Evolutionary conservation across 2,113 vertebrate species (phyloP).

Genomic region (Nibea albiflora): DNA sequence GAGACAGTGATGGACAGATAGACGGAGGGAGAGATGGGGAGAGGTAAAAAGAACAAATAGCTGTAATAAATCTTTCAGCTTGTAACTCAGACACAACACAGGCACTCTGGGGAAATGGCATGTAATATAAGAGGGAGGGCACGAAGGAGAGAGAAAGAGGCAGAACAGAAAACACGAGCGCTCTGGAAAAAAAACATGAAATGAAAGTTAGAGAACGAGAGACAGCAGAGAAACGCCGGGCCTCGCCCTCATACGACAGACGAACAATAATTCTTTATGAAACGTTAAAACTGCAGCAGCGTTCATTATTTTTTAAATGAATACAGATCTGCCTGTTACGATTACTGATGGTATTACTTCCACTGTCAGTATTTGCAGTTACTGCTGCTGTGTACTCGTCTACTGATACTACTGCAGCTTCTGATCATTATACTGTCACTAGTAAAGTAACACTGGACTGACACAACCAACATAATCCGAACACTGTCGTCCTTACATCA

Average conservation of each 20-base stretch:
- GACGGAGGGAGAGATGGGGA: neutral
- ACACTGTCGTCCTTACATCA: neutral
- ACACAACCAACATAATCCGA: neutral
- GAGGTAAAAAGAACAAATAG: conserved; percentile 43
- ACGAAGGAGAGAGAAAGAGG: neutral
- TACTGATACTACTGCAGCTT: too few relatives aligned
- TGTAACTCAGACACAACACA: conserved; percentile 39
- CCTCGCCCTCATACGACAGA: neutral
- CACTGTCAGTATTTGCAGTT: neutral
- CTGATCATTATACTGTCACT: neutral
- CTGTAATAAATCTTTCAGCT: conserved; percentile 60
- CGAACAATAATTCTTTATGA: neutral
- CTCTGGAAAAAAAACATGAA: neutral
- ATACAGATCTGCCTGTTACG: neutral
- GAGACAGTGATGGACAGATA: conserved; percentile 32
- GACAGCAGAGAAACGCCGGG: neutral
- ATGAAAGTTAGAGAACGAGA: neutral
- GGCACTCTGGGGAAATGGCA: conserved; percentile 30
- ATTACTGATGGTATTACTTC: neutral
- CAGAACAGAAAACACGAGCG: neutral
- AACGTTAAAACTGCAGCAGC: neutral
- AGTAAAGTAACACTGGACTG: neutral
- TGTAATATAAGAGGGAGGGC: neutral
- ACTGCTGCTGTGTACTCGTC: neutral
- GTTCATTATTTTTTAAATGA: neutral